Base-by-base conservation (phyloP, 23 tunicate genomes). In the Clavelina lepadiformis region DNA sequence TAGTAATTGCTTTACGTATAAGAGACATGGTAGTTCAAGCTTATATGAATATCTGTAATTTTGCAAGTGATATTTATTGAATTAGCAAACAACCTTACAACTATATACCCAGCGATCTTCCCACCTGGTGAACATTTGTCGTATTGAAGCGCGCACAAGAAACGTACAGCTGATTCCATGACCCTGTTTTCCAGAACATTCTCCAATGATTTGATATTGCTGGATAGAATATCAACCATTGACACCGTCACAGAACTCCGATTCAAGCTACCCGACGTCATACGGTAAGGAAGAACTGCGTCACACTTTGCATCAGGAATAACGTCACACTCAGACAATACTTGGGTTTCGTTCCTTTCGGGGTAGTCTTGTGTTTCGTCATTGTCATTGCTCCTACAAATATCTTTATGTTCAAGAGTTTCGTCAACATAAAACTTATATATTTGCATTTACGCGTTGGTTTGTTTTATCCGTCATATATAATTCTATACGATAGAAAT, bases 261-360 rank as follows among this genome's bases (percentile, higher is more conserved):
- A 15, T 41, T 15, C 11, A 8, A 41, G 49, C 49, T 41, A 41
- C 15, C 34, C 23, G 41, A 36, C 33, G 76, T 55, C 37, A 26
- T 24, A 11, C 28, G 53, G 33, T 71, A 71, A 1, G 76, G 76
- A 1, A 71, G 52, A 37, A 71, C 76, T 2, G 76, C 76, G 65
- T 71, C 76, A 56, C 76, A 71, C 7, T 55, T 53, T 22, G 31
- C 65, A 56, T 71, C 76, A 20, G 15, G 58, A 23, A 71, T 52
- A 11, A 23, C 31, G 2, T 23, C 19, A 35, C 76, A 71, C 33
- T n/a, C n/a, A n/a, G n/a, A n/a, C n/a, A n/a, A n/a, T n/a, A n/a
- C n/a, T n/a, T n/a, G n/a, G n/a, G n/a, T n/a, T n/a, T n/a, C n/a
- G n/a, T n/a, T n/a, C n/a, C n/a, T n/a, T 15, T 41, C 49, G 15